Evolutionary conservation across 2,113 vertebrate species (phyloP), one percentile per base, ranked within the genome.

Genomic region (Stomatorhinus ivindoensis): DNA sequence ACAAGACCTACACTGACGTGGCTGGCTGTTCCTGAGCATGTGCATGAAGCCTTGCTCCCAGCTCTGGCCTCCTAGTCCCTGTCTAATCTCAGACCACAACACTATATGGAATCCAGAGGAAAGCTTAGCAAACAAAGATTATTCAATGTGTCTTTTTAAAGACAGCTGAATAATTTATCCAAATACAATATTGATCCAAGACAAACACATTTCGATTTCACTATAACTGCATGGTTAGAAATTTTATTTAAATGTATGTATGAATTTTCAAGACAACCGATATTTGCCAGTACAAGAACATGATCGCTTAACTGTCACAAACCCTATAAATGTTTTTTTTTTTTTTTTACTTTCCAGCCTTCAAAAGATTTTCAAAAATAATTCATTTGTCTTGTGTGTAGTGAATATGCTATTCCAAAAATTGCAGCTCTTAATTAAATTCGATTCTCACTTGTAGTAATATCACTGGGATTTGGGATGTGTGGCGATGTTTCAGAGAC

Each of bases 1-100:
- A 95, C 92, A 93, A 94, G 94, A 96, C 94, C 94, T 91, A 96
- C 93, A 94, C 95, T 95, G 95, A 91, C 93, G 94, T 94, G 93
- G 93, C 93, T 92, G 93, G 92, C 93, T 93, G 94, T 94, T 90
- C 92, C 93, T 94, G 93, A 94, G 92, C 92, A 93, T 91, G 94
- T 94, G 94, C 92, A 39, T 15, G 15, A 6, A 42, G 69, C 13
- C 21, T 15, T 4, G 50, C 4, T 53, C 48, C 2, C 27, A 53
- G 69, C 24, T 35, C 69, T 2, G 31, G 17, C 19, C 47, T 61
- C 55, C 13, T 31, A 46, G 47, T 35, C 10, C 17, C 35, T 31
- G 61, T 8, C 35, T 19, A 80, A 15, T 80, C 31, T 39, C 17
- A 80, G 73, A 39, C 73, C 73, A 80, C 73, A 80, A 13, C n/a